phyloP scores from a whole-genome alignment of 2,888 invertebrate genomes.

The Rhyacophila evoluta region DNA sequence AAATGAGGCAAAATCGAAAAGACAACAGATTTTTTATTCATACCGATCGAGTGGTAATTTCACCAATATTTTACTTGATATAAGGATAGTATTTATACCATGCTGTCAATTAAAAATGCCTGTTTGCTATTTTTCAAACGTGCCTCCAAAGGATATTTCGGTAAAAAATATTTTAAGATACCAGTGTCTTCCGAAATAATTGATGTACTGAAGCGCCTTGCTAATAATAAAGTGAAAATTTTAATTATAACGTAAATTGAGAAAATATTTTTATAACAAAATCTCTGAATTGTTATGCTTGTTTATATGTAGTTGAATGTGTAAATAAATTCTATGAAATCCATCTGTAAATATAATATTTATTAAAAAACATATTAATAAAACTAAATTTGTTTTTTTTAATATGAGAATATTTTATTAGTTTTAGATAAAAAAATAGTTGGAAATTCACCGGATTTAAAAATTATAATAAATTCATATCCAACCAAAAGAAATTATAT shows the following conservation, averaged over 20 bases:
- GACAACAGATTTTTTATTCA: neutral
- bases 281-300: neutral
- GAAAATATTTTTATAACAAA: conserved; percentile 16
- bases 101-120: too few relatives aligned
- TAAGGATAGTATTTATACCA: too few relatives aligned
- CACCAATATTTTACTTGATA: too few relatives aligned
- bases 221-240: neutral
- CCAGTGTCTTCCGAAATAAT: neutral
- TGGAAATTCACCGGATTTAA: conserved; percentile 20
- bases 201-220: neutral
- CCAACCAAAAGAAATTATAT: too few relatives aligned
- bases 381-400: neutral
- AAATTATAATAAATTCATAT: too few relatives aligned
- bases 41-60: too few relatives aligned
- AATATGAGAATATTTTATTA: neutral
- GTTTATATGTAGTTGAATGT: neutral
- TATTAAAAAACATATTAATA: neutral
- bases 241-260: neutral
- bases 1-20: neutral
- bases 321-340: conserved; percentile 3
- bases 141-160: too few relatives aligned
- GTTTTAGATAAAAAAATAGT: neutral
- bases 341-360: neutral
- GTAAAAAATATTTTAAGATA: too few relatives aligned
- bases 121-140: too few relatives aligned